These are phyloP conservation scores for Eulithis testata DNA, from an alignment of 2,888 invertebrate species.

Conservation along the genomic window DNA sequence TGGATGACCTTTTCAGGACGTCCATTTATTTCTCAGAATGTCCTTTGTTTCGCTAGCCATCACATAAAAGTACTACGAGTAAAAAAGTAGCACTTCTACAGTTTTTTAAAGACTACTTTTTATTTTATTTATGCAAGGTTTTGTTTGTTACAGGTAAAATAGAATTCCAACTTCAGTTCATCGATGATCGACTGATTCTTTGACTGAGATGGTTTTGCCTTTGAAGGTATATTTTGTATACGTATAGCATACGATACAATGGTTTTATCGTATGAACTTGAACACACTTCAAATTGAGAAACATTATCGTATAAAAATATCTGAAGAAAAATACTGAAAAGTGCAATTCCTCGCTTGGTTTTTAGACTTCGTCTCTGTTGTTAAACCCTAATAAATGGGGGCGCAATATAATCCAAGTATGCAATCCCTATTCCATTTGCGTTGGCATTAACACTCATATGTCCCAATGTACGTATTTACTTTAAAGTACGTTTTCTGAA, in stretches of 20 bases:
- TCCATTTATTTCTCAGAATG: no score
- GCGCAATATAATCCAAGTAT: constrained; percentile 40
- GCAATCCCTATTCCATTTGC: constrained; percentile 41
- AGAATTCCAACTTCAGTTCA: neutral
- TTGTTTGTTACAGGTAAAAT: constrained; percentile 23
- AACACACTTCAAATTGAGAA: no score
- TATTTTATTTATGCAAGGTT: neutral
- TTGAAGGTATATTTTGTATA: neutral
- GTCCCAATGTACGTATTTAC: constrained; percentile 1
- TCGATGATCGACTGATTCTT: neutral
- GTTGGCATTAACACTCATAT: constrained; percentile 34
- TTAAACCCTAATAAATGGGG: constrained; percentile 23
- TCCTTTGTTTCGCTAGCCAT: no score
- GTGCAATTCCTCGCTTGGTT: neutral
- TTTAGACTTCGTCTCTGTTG: constrained; percentile 3
- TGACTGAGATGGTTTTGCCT: neutral
- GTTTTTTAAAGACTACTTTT: no score
- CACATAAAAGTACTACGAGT: no score
- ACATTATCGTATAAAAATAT: neutral
- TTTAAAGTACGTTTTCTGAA: constrained; percentile 20
- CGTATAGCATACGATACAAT: no score
- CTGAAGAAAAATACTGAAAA: neutral
- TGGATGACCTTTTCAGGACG: no score
- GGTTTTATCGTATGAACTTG: no score
- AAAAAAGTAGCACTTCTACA: no score